Conservation (phyloP, 2,888 invertebrate species). For the Polydrusus cervinus region DNA sequence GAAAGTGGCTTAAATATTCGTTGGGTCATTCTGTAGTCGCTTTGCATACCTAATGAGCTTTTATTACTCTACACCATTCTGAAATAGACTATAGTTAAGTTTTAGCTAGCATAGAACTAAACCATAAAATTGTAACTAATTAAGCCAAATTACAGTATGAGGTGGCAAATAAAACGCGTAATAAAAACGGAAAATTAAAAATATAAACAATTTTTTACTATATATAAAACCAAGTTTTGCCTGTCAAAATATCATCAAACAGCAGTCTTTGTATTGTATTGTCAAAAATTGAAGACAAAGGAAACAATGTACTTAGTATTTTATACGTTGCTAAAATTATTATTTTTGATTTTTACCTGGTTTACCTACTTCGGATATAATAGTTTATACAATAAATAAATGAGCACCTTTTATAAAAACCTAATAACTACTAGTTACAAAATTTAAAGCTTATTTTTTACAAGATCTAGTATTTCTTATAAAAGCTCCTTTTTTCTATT, state of each 20-base stretch:
- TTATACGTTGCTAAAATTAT: constrained; percentile 18
- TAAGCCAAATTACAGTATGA: no score
- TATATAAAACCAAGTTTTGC: not conserved
- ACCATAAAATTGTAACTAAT: no score
- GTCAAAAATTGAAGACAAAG: constrained; percentile 61
- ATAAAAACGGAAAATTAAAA: no score
- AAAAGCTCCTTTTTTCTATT: constrained; percentile 11
- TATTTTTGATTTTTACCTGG: constrained; percentile 30
- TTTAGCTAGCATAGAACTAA: no score
- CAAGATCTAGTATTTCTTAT: constrained; percentile 54
- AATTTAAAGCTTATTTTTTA: constrained; percentile 64
- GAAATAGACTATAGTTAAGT: no score
- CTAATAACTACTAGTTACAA: constrained; percentile 62
- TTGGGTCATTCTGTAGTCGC: no score
- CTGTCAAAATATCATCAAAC: constrained; percentile 17
- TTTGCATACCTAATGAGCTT: no score
- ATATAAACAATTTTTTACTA: no score
- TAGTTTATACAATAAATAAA: constrained; percentile 57
- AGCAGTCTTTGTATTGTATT: constrained; percentile 67
- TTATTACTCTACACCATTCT: no score
- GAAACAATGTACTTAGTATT: constrained; percentile 42
- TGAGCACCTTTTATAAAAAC: constrained; percentile 65
- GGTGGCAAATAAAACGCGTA: no score
- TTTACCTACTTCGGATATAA: constrained; percentile 30
- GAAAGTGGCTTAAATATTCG: no score